A percentile compares a stretch with the other conserved stretches of the same genome.
These are phyloP conservation scores for Anthophora plumipes DNA, from an alignment of 2,888 invertebrate species.

Conservation along the genomic window DNA sequence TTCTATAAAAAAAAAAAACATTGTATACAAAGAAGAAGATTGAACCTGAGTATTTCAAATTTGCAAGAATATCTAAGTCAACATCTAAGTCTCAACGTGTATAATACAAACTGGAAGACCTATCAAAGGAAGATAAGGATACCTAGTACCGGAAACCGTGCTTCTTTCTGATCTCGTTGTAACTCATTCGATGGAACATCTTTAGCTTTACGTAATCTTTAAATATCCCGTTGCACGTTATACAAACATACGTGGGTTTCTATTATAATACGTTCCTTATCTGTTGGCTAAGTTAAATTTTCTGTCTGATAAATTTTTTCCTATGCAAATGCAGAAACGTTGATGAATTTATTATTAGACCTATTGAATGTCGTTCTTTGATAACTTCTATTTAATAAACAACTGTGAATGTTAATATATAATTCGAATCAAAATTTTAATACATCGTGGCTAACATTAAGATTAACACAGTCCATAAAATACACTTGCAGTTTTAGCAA, in stretches of 20 bases:
- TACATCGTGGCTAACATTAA: background rate
- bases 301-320: background rate
- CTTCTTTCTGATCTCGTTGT: slow-evolving; percentile 28
- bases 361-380: slow-evolving; percentile 8
- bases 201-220: slow-evolving; percentile 33
- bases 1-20: too few species aligned
- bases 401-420: background rate
- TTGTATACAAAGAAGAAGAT: too few species aligned
- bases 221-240: slow-evolving; percentile 32
- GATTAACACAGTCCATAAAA: too few species aligned
- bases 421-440: slow-evolving; percentile 17
- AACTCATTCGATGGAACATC: background rate
- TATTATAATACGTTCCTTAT: slow-evolving; percentile 8
- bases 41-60: background rate
- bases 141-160: background rate
- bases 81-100: background rate
- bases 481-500: too few species aligned
- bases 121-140: background rate
- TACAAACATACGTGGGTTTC: background rate
- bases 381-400: background rate
- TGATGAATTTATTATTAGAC: slow-evolving; percentile 5
- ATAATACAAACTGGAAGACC: background rate
- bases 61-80: background rate
- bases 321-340: slow-evolving; percentile 16
- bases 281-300: slow-evolving; percentile 2